phyloP scores from a whole-genome alignment of 1,140 invertebrate species.

The Nautilus pompilius region DNA sequence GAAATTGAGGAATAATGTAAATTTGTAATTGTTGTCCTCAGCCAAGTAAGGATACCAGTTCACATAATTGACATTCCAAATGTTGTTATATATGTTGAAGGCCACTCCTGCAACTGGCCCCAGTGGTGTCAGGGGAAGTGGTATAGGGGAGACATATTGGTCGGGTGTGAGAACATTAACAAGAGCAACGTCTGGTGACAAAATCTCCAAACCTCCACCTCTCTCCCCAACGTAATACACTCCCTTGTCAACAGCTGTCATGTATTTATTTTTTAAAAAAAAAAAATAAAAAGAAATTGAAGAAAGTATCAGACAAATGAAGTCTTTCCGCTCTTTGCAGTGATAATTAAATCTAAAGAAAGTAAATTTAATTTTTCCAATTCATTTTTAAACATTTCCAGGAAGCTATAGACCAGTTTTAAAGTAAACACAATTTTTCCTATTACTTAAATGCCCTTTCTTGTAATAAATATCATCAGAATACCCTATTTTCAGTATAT shows the following conservation, averaged over 20 bases:
- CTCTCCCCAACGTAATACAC: constrained; percentile 20
- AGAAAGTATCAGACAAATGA: not conserved
- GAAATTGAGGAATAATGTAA: constrained; percentile 25
- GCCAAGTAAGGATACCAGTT: constrained; percentile 41
- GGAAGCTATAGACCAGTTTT: too few species aligned
- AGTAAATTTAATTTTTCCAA: not conserved
- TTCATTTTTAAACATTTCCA: too few species aligned
- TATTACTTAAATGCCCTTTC: too few species aligned
- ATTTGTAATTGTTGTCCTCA: constrained; percentile 31
- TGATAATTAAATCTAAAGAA: not conserved
- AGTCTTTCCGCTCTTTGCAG: not conserved
- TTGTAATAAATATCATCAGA: too few species aligned
- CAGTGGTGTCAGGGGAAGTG: constrained; percentile 16
- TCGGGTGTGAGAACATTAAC: constrained; percentile 22
- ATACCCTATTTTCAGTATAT: too few species aligned
- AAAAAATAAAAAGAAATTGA: not conserved
- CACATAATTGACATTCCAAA: constrained; percentile 51
- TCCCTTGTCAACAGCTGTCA: constrained; percentile 28
- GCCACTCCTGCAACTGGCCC: constrained; percentile 29
- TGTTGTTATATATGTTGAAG: constrained; percentile 49
- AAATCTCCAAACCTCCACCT: constrained; percentile 16
- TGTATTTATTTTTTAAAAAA: not conserved
- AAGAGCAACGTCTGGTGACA: constrained; percentile 21
- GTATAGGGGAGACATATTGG: constrained; percentile 13
- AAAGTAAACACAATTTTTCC: too few species aligned